Evolutionary conservation across 2,797 vertebrate genomes (phyloP), one percentile per base, ranked within the genome.

Genomic region (Rhinoraja longicauda): DNA sequence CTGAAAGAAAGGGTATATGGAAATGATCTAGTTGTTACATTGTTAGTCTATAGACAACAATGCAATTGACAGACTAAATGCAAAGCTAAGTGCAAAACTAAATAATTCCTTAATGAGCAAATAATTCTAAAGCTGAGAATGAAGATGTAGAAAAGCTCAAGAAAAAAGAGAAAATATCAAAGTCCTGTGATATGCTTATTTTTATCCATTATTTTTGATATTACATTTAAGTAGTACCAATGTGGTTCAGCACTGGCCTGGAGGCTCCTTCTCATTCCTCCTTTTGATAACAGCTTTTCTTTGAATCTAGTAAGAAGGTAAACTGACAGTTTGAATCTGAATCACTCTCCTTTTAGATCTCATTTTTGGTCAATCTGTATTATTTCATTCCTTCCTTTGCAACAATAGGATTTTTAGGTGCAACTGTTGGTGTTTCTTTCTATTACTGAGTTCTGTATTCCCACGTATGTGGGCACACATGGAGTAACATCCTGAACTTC

Each of bases 1-100:
- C 95, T 94, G 93, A 94, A 95, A 96, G 95, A 95, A 95, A 94
- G 93, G 93, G 94, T 73, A 29, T 73, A 73, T 75, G 70, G 45
- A 26, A 73, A 57, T 75, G 39, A 53, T 92, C 39, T 53, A 19
- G 39, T 26, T 29, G 70, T 92, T 92, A 53, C 72, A 53, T 4
- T 92, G 53, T 75, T 4, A 75, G 39, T 75, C 70, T 53, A 53
- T n/a, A 86, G 82, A 73, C 29, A 39, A 75, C 39, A 57, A 29
- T 39, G 19, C 39, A 26, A 53, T 1, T 92, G 67, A 92, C 73
- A 17, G 36, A 53, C 24, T 17, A 45, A 26, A 4, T 92, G 21
- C 6, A 57, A 92, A 26, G 26, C 24, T 7, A 73, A 26, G 1
- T 92, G 12, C 1, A 57, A 92, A 26, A 57, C 39, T 57, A 92